A percentile compares a stretch with the other conserved stretches of the same genome.
phyloP scores from a whole-genome alignment of 1,140 invertebrate genomes.

The Panulirus ornatus region DNA sequence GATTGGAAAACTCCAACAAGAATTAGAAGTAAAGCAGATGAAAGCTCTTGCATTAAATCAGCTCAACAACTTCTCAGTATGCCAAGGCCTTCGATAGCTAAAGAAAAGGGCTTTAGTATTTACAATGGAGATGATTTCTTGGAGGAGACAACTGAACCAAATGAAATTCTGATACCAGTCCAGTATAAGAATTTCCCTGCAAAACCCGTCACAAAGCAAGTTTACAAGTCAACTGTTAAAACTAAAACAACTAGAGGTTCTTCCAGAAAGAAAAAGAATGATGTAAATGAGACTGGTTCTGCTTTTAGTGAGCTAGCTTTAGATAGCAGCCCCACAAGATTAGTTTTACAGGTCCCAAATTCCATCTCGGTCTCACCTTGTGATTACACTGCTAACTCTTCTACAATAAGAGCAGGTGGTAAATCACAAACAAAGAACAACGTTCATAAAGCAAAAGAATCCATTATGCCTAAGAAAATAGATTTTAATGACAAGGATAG shows the following conservation, averaged over 20 bases:
- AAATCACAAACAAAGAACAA: background rate
- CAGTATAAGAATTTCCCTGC: background rate
- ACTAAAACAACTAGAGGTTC: background rate
- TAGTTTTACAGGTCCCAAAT: slow-evolving; percentile 24
- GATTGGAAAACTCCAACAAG: background rate
- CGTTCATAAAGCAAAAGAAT: background rate
- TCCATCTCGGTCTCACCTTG: background rate
- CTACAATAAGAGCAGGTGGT: background rate
- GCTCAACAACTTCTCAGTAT: background rate
- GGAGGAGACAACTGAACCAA: background rate
- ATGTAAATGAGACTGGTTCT: background rate
- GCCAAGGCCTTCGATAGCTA: background rate
- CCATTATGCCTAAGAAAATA: background rate
- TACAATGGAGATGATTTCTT: background rate
- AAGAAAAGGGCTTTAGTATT: background rate
- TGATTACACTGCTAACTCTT: background rate
- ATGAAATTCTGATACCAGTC: background rate
- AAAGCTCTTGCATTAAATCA: background rate
- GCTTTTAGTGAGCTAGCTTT: background rate
- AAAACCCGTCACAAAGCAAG: background rate
- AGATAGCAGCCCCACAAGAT: background rate
- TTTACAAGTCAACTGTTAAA: background rate
- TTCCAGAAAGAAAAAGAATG: slow-evolving; percentile 21
- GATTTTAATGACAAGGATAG: slow-evolving; percentile 7
- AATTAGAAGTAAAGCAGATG: background rate